Evolutionary conservation across 2,113 vertebrate genomes (phyloP).

Genomic region (Coregonus clupeaformis): DNA sequence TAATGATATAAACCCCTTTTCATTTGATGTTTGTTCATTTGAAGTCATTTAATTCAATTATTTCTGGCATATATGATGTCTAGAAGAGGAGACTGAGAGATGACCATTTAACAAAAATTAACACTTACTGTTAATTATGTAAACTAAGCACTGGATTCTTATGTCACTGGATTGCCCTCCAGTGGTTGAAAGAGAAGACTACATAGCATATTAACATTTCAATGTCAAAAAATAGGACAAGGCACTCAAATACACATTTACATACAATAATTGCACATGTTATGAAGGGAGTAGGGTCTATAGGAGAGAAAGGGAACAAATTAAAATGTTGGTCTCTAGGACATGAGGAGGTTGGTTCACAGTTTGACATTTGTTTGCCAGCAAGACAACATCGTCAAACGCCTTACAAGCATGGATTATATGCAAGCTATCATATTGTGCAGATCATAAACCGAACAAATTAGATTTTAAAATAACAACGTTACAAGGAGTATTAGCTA

Average conservation of each 20-base stretch:
- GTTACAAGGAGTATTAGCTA: background rate
- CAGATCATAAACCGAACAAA: background rate
- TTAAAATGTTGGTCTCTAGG: background rate
- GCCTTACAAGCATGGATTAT: no score
- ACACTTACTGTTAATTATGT: no score
- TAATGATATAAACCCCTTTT: background rate
- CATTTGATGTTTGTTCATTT: no score
- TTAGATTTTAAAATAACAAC: background rate
- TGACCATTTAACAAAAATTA: no score
- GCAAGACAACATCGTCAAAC: background rate
- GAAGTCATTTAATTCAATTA: no score
- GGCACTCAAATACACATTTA: background rate
- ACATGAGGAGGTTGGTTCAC: background rate
- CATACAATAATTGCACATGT: no score
- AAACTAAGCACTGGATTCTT: background rate
- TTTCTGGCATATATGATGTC: no score
- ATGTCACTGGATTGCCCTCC: conserved; percentile 17
- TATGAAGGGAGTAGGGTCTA: no score
- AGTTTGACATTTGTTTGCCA: background rate
- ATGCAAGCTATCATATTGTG: background rate
- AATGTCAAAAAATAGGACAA: background rate
- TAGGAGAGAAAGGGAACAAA: background rate
- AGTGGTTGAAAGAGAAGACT: conserved; percentile 13
- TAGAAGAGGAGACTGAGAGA: no score
- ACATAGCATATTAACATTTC: background rate